These are phyloP conservation scores for Corynorhinus townsendii DNA, from an alignment of 2,113 vertebrate genomes.

Conservation along the genomic window DNA sequence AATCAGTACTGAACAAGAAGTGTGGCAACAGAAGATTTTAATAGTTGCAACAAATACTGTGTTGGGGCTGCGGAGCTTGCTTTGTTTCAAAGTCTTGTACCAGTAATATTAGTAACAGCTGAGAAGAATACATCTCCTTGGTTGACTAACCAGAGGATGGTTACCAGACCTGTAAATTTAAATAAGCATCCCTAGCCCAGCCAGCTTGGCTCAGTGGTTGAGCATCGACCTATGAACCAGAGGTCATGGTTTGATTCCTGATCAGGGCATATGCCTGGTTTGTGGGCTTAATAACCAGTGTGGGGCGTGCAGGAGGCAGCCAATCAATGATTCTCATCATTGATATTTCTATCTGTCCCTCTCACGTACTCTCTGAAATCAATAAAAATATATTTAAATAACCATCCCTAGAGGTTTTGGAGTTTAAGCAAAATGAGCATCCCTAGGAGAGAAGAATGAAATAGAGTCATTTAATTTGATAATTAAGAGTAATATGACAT, in stretches of 20 bases:
- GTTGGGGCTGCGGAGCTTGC: background rate
- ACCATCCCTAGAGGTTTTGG: background rate
- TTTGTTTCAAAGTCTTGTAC: background rate
- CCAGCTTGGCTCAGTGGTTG: too few relatives aligned
- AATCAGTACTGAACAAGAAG: background rate
- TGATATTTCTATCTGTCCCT: too few relatives aligned
- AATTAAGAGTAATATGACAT: background rate
- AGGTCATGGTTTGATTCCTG: too few relatives aligned
- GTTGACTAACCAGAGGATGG: background rate
- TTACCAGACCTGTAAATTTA: background rate
- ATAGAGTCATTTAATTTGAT: conserved; percentile 27
- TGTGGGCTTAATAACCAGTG: too few relatives aligned
- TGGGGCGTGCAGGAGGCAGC: too few relatives aligned
- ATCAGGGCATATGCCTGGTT: too few relatives aligned
- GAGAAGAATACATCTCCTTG: background rate
- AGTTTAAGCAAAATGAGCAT: background rate
- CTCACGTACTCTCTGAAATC: too few relatives aligned
- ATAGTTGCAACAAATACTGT: background rate
- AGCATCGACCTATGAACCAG: too few relatives aligned
- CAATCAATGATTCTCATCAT: too few relatives aligned
- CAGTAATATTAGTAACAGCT: background rate
- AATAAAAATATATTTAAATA: background rate
- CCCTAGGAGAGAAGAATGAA: background rate
- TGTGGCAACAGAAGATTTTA: background rate
- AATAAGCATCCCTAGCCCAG: background rate